A percentile compares a stretch with the other conserved stretches of the same genome.
These are phyloP conservation scores for Xiphophorus birchmanni DNA, from an alignment of 2,797 vertebrate genomes.

Conservation along the genomic window DNA sequence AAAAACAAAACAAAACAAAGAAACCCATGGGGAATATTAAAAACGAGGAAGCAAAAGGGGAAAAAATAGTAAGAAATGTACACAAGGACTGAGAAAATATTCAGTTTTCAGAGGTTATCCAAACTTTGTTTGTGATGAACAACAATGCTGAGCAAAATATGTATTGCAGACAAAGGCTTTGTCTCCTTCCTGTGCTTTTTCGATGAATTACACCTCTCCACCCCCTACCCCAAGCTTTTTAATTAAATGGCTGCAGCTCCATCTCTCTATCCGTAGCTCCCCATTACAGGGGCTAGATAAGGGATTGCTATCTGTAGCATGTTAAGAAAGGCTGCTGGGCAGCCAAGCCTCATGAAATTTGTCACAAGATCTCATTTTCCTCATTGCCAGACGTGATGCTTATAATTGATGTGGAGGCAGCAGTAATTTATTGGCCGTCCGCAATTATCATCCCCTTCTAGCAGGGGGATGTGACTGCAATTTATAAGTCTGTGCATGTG, in stretches of 20 bases:
- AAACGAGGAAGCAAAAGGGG: slow-evolving; percentile 50
- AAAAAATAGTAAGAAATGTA: slow-evolving; percentile 52
- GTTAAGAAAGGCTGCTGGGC: slow-evolving; percentile 89
- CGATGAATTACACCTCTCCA: slow-evolving; percentile 84
- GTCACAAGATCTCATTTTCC: slow-evolving; percentile 90
- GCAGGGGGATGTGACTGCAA: slow-evolving; percentile 88
- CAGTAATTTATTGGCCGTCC: slow-evolving; percentile 88
- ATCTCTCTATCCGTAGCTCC: slow-evolving; percentile 88
- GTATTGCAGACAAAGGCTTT: slow-evolving; percentile 87
- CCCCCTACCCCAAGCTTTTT: slow-evolving; percentile 84
- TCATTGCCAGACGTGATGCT: slow-evolving; percentile 88
- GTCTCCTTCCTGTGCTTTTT: slow-evolving; percentile 86
- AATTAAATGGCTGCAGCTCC: slow-evolving; percentile 96
- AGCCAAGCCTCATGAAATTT: slow-evolving; percentile 85
- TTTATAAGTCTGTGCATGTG: slow-evolving; percentile 76
- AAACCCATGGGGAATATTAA: slow-evolving; percentile 78
- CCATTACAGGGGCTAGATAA: slow-evolving; percentile 90
- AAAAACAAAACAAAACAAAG: slow-evolving; percentile 73
- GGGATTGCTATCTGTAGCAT: slow-evolving; percentile 90
- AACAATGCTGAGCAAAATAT: slow-evolving; percentile 84
- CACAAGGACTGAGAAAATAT: slow-evolving; percentile 66
- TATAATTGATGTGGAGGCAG: slow-evolving; percentile 91
- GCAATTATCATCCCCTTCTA: slow-evolving; percentile 88
- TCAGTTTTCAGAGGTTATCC: slow-evolving; percentile 72
- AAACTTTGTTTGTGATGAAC: slow-evolving; percentile 79